Base-by-base conservation (phyloP, 2,888 invertebrate genomes). In the Dolichopus griseipennis region DNA sequence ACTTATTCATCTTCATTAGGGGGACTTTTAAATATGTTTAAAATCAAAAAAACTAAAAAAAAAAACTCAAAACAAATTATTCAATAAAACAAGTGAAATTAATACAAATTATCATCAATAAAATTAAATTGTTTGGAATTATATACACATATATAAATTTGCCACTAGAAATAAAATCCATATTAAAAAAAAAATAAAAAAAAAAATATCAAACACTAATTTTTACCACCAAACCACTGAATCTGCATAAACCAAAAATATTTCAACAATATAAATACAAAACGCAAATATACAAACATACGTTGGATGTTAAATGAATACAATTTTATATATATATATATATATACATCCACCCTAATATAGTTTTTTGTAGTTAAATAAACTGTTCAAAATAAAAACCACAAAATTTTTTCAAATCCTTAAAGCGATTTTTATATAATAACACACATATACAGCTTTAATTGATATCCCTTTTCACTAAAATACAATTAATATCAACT, bases 61-160 rank as follows among this genome's bases (percentile, higher is more conserved):
- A 27, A 27, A 27, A 27, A 27, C 27, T 34, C 34, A 34, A 9
- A 12, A 37, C 4, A 52, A 52, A 12, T 1, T 4, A 52, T 52
- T 18, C 6, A 52, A 52, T 52, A 18, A 52, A 52, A 52, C 52
- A 52, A 18, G 52, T 52, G 52, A 52, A 52, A 52, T 52, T 52
- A 52, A 52, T 52, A 52, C 52, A 52, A 52, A 52, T 52, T 52
- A 52, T 52, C 52, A 52, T 52, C 52, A 52, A 52, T 52, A 52
- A 52, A 52, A 52, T 52, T 52, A 52, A 52, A 52, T 52, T 52
- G 52, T 52, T 52, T 52, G 52, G 52, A 52, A 52, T 52, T 52
- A 9, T 52, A 52, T n/a, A n/a, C n/a, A n/a, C n/a, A n/a, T n/a
- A n/a, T n/a, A n/a, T n/a, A n/a, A n/a, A n/a, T 52, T 52, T 52